Base-by-base conservation (phyloP, 2,797 vertebrate species). In the Stomatorhinus walkeri region DNA sequence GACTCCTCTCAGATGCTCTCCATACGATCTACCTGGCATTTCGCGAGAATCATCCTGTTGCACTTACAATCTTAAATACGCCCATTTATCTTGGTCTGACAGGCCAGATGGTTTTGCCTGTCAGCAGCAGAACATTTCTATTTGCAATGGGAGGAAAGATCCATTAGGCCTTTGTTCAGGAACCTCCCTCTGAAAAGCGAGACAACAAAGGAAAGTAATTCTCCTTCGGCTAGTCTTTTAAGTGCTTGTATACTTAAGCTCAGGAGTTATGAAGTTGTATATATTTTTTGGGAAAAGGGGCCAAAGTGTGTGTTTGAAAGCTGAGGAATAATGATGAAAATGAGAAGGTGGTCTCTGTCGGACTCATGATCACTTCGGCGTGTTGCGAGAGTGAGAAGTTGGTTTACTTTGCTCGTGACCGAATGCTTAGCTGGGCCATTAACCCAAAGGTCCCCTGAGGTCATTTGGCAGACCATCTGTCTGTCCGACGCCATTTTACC, bases 221-320 rank as follows among this genome's bases (percentile, higher is more conserved):
- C 16, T 40, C 90, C 91, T 90, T 88, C 89, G 88, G 91, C 91
- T 89, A 72, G 93, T 92, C 92, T 92, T 92, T 92, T 91, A 87
- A 85, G 51, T 32, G 49, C 22, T 90, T 43, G 76, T 36, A 48
- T 24, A 76, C 76, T 83, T 40, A 40, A 56, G 76, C 51, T 52
- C 51, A 88, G 56, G 14, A 24, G 4, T 90, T 90, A 89, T 91
- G 76, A 83, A 90, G 88, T 92, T 89, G 91, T 91, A 92, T 93
- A 93, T 93, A 90, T 90, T 90, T 61, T 92, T 93, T 91, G 89
- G 91, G 91, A 90, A 90, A 1, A n/a, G 90, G 87, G 56, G 64
- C 89, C 90, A 88, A 89, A 81, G 76, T 81, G 76, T 76, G 68
- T 81, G 76, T 81, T 81, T 81, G 76, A 81, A 81, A 81, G 76